Evolutionary conservation across 2,113 vertebrate species (phyloP).

Genomic region (Hyaena hyaena): DNA sequence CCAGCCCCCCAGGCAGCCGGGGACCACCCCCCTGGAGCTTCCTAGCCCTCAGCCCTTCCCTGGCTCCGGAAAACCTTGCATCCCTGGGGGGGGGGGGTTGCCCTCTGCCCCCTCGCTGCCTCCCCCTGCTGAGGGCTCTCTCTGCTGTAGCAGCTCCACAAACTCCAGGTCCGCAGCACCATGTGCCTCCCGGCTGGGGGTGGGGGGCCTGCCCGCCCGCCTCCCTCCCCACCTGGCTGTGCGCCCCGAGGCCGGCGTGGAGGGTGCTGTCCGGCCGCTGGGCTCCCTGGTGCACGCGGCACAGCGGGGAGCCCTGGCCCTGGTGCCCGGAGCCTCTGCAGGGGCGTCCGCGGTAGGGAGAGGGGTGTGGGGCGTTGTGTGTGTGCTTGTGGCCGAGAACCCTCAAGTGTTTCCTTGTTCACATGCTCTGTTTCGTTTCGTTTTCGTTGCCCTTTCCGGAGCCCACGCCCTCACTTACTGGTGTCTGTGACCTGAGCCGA

Average conservation of each 20-base stretch:
- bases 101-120: background rate
- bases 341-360: background rate
- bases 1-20: background rate
- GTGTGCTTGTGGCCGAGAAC: no score
- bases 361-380: background rate
- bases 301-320: background rate
- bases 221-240: background rate
- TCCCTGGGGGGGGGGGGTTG: background rate
- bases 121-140: background rate
- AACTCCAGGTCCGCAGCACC: background rate
- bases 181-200: background rate
- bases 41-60: background rate
- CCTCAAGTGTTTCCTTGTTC: background rate
- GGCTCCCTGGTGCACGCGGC: no score
- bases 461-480: background rate
- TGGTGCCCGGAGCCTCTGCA: background rate
- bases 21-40: background rate
- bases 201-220: no score
- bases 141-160: background rate
- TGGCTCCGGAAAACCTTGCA: no score
- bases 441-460: background rate
- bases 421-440: background rate
- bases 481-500: no score
- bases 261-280: background rate
- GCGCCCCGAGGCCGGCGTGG: fast-evolving